Evolutionary conservation across 2,797 vertebrate species (phyloP).

Genomic region (Liparis tanakae): DNA sequence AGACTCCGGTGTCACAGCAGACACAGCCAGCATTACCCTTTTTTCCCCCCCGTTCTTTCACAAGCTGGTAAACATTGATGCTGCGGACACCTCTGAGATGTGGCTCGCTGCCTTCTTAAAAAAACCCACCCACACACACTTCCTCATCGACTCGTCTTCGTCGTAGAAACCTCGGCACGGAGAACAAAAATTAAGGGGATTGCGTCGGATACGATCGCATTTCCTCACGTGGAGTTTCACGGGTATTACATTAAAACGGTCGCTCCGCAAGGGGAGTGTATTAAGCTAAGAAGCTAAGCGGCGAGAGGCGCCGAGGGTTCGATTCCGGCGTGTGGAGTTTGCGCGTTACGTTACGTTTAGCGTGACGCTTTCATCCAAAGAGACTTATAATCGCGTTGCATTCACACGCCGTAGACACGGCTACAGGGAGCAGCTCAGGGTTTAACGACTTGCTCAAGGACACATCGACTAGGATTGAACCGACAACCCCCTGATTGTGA

Average conservation of each 20-base stretch:
- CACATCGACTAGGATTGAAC: too few species aligned
- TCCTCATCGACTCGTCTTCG: constrained; percentile 16
- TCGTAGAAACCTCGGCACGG: constrained; percentile 21
- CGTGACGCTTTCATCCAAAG: too few species aligned
- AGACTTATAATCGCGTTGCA: too few species aligned
- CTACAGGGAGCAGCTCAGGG: too few species aligned
- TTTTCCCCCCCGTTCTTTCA: background rate
- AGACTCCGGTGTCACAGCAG: constrained; percentile 41
- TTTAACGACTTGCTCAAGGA: too few species aligned
- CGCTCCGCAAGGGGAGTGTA: constrained; percentile 2
- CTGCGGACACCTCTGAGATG: constrained; percentile 43
- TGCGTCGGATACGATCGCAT: constrained; percentile 18
- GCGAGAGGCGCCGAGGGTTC: too few species aligned
- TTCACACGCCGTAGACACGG: too few species aligned
- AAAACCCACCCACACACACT: constrained; percentile 11
- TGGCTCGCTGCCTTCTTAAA: constrained; percentile 13
- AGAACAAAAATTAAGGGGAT: background rate
- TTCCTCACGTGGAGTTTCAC: constrained; percentile 1
- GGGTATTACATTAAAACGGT: constrained; percentile 26
- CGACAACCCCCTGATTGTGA: too few species aligned
- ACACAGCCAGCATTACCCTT: constrained; percentile 29
- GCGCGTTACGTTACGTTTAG: too few species aligned
- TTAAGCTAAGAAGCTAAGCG: too few species aligned
- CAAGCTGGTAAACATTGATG: constrained; percentile 41
- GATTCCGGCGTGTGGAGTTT: too few species aligned